Evolutionary conservation across 2,888 invertebrate genomes (phyloP).

Genomic region (Ypsolopha scabrella): DNA sequence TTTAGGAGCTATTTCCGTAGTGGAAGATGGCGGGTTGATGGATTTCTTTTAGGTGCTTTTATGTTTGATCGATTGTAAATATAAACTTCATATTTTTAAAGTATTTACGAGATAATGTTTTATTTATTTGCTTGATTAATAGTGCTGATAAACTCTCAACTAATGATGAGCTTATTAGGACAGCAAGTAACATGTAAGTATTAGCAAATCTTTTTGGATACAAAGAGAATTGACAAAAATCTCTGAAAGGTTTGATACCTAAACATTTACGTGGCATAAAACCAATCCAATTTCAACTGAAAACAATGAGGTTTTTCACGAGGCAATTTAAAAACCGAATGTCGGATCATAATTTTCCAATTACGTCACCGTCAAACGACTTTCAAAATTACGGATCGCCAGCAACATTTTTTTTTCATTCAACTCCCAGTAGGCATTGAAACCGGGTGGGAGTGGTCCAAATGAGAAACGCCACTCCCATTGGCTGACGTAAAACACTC

Average conservation of each 20-base stretch:
- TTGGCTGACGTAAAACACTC: conserved; percentile 48
- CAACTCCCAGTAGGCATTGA: conserved; percentile 67
- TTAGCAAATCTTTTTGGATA: too few species aligned
- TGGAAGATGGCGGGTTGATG: not conserved
- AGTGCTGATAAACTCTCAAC: too few species aligned
- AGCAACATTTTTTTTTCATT: conserved; percentile 48
- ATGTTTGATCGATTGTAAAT: too few species aligned
- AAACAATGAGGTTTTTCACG: not conserved
- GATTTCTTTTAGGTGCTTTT: not conserved
- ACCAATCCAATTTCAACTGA: too few species aligned
- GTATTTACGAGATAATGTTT: too few species aligned
- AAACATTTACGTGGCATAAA: too few species aligned
- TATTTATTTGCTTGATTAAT: too few species aligned
- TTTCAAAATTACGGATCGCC: conserved; percentile 62
- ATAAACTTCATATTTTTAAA: too few species aligned
- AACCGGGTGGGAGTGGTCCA: conserved; percentile 58
- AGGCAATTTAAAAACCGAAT: not conserved
- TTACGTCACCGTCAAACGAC: conserved; percentile 55
- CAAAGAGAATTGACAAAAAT: too few species aligned
- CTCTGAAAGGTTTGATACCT: too few species aligned
- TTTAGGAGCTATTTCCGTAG: not conserved
- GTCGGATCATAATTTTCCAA: conserved; percentile 48
- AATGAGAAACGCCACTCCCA: conserved; percentile 37
- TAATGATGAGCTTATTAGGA: too few species aligned
- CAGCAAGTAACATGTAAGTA: too few species aligned